phyloP scores from a whole-genome alignment of 2,797 vertebrate genomes.

The Melanotaenia pygmaea region DNA sequence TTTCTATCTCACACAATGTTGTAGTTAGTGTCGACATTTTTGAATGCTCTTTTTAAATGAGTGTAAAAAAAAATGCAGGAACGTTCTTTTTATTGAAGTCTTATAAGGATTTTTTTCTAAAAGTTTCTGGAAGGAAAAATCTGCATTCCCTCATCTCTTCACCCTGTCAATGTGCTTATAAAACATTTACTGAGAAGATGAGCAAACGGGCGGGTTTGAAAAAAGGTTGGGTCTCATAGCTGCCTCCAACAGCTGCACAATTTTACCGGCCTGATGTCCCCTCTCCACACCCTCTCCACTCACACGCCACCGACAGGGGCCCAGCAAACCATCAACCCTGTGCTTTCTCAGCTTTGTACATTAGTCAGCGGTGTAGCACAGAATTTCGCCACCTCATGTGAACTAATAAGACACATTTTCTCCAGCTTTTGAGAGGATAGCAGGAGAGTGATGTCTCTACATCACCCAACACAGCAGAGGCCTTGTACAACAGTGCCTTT shows the following conservation, averaged over 20 bases:
- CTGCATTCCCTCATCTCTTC: conserved; percentile 16
- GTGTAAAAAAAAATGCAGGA: conserved; percentile 22
- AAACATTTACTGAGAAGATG: conserved; percentile 55
- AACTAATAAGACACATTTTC: conserved; percentile 81
- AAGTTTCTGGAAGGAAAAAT: conserved; percentile 19
- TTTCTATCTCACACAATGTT: conserved; percentile 20
- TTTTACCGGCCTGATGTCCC: conserved; percentile 67
- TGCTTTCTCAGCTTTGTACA: conserved; percentile 81
- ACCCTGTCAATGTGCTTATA: conserved; percentile 33
- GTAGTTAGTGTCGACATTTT: conserved; percentile 20
- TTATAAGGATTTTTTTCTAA: conserved; percentile 15
- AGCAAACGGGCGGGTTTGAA: conserved; percentile 50
- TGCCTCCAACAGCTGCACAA: conserved; percentile 68
- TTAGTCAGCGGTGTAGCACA: conserved; percentile 79
- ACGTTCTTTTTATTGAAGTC: conserved; percentile 10
- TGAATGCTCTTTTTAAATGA: conserved; percentile 33
- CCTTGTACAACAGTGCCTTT: conserved; percentile 80
- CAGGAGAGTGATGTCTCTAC: conserved; percentile 78
- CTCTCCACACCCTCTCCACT: conserved; percentile 54
- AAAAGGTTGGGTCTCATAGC: conserved; percentile 31
- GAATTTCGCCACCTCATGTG: conserved; percentile 84
- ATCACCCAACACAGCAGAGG: conserved; percentile 78
- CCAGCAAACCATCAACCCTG: conserved; percentile 71
- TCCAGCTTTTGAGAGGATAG: conserved; percentile 72
- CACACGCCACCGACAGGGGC: conserved; percentile 64